A percentile compares a stretch with the other conserved stretches of the same genome.
Evolutionary conservation across 2,797 vertebrate genomes (phyloP).

Genomic region (Percopsis omiscomaycus): DNA sequence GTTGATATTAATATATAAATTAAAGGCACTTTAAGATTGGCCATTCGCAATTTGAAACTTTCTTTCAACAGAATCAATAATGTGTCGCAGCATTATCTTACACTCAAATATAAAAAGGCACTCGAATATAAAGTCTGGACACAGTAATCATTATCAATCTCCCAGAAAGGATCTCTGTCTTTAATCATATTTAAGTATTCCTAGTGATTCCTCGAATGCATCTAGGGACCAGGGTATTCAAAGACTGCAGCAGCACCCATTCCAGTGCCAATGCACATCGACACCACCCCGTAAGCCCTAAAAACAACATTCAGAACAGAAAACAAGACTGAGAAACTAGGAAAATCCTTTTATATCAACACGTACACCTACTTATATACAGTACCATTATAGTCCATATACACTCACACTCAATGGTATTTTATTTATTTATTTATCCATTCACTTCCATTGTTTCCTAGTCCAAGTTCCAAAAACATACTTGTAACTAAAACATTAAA

Average conservation of each 20-base stretch:
- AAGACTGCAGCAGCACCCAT: constrained; percentile 91
- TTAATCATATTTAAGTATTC: neutral
- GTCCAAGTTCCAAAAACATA: no score
- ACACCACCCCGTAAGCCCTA: constrained; percentile 88
- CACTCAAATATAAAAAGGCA: neutral
- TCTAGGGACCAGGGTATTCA: constrained; percentile 74
- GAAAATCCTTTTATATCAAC: constrained; percentile 2
- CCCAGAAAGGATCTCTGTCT: neutral
- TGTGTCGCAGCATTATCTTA: neutral
- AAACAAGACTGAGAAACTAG: neutral
- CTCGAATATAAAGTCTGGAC: neutral
- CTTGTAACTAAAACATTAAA: no score
- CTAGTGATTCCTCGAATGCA: neutral
- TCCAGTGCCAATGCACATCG: constrained; percentile 93
- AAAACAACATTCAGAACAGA: constrained; percentile 36
- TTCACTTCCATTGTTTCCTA: no score
- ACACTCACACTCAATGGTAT: no score
- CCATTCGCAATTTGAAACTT: constrained; percentile 1
- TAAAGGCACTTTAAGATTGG: constrained; percentile 29
- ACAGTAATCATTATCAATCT: neutral
- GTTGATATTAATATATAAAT: constrained; percentile 5
- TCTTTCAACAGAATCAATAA: neutral
- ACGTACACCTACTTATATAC: no score
- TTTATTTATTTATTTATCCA: no score
- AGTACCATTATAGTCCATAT: no score